Evolutionary conservation across 2,113 vertebrate species (phyloP).

Genomic region (Erpornis zantholeuca): DNA sequence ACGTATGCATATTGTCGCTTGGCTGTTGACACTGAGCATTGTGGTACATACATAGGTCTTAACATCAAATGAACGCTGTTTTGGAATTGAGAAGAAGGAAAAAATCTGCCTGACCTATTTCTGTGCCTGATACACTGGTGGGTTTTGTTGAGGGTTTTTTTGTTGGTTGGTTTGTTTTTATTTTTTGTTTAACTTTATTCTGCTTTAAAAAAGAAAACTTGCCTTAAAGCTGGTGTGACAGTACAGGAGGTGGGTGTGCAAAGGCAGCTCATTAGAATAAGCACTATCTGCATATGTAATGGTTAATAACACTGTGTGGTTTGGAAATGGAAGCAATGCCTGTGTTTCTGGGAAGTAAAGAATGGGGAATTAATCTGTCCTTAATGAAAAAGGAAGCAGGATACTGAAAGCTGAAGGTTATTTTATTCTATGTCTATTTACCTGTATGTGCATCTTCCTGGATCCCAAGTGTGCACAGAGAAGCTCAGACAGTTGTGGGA

Average conservation of each 20-base stretch:
- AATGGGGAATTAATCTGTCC: not conserved
- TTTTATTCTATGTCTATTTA: not conserved
- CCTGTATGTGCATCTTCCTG: not conserved
- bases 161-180: not conserved
- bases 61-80: not conserved
- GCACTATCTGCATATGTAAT: rapidly evolving
- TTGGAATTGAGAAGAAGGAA: not conserved
- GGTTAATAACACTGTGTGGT: not conserved
- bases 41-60: rapidly evolving
- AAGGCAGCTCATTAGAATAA: not conserved
- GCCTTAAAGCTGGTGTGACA: not conserved
- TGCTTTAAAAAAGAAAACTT: not conserved
- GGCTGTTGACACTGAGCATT: not conserved
- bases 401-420: not conserved
- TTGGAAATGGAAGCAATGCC: not conserved
- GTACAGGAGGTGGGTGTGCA: not conserved
- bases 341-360: not conserved
- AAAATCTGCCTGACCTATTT: not conserved
- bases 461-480: not conserved
- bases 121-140: not conserved
- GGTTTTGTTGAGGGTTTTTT: not conserved
- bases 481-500: not conserved
- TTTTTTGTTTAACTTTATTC: not conserved
- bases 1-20: not conserved
- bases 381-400: not conserved